Evolutionary conservation across 2,888 invertebrate species (phyloP).

Genomic region (Sympetrum striolatum): DNA sequence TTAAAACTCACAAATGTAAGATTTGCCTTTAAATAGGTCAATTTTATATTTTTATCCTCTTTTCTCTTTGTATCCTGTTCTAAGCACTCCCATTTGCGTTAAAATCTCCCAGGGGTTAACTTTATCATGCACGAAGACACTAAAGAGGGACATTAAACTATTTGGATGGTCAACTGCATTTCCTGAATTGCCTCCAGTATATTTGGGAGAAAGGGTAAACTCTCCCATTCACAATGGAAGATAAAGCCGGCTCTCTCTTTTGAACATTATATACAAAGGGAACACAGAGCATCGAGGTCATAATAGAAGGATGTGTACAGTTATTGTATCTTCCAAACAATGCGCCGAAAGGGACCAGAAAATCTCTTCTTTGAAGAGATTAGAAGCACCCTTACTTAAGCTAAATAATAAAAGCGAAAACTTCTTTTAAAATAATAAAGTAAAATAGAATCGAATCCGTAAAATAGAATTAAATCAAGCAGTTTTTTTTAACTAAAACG

Average conservation of each 20-base stretch:
- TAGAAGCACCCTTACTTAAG: not conserved
- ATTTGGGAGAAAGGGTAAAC: not conserved
- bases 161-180: not conserved
- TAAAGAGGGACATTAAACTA: not conserved
- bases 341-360: not conserved
- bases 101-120: too few species aligned
- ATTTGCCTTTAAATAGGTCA: too few species aligned
- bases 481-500: too few species aligned
- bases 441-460: too few species aligned
- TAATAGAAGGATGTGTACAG: not conserved
- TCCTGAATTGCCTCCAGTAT: not conserved
- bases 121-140: too few species aligned
- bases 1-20: too few species aligned
- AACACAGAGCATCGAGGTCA: not conserved
- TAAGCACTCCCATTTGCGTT: too few species aligned
- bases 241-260: not conserved
- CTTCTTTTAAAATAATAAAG: too few species aligned
- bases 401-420: not conserved
- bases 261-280: not conserved
- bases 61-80: too few species aligned
- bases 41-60: too few species aligned
- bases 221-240: not conserved
- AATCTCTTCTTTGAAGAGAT: not conserved
- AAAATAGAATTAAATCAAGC: too few species aligned
- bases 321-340: not conserved